Base-by-base conservation (phyloP, 1,140 invertebrate genomes). In the Drosophila equinoxialis region DNA sequence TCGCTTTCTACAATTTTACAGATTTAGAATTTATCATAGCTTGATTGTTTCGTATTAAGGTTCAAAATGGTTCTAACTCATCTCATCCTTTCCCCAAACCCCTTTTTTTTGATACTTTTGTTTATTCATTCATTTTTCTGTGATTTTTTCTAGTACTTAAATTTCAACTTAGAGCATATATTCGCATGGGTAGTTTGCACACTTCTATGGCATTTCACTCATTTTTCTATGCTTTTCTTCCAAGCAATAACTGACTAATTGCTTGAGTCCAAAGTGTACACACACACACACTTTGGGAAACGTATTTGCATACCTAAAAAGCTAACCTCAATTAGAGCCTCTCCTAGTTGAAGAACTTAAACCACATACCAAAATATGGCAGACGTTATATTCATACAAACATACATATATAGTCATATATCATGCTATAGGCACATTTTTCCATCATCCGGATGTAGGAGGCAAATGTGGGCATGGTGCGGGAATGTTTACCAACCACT, bases 171-270 rank as follows among this genome's bases (percentile, higher is more conserved):
- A 42, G 54, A 45, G 23, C 30, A 30, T 61, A 64, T 76, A 69
- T 70, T 77, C 67, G 67, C 33, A 51, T 42, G 23, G 45, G 17
- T 23, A 51, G 17, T 65, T 55, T 20, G 26, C 23, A n/a, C 14
- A 11, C 54, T 55, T 11, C 11, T 39, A 39, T 62, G 11, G 11
- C 23, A 26, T 8, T 6, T 10, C 45, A n/a, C 39, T 39, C 13
- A 8, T 23, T 5, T 23, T 3, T 41, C 13, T 33, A 35, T 35
- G 23, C 37, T 42, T 20, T 30, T 8, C 54, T 60, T 70, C 69
- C 80, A 62, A 82, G 83, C 79, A 76, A 86, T 87, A 83, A 82
- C 82, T 82, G 83, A 86, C 82, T 86, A 86, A 86, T 86, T 86
- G 82, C 83, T 87, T 57, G 69, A 77, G 77, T 77, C 55, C 33